These are phyloP conservation scores for Oriolus oriolus DNA, from an alignment of 2,113 vertebrate genomes.

Conservation along the genomic window DNA sequence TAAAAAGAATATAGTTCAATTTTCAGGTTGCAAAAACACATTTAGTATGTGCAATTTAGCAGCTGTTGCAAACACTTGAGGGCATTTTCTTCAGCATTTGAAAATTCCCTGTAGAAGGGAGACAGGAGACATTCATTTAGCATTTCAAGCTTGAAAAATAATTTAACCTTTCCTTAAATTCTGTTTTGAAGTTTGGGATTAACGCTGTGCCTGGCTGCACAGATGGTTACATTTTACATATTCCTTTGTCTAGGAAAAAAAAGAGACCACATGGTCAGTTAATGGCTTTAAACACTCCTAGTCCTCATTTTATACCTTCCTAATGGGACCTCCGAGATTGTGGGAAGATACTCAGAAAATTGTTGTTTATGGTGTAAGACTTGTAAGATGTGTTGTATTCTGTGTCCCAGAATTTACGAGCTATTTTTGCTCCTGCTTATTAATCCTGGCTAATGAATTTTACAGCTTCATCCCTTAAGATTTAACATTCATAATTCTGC, in stretches of 20 bases:
- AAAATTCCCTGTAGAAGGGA: not conserved
- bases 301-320: not conserved
- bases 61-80: not conserved
- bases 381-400: not conserved
- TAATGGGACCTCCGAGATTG: not conserved
- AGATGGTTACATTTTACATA: conserved; percentile 3
- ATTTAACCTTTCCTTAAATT: conserved; percentile 14
- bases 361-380: not conserved
- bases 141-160: conserved; percentile 16
- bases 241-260: not conserved
- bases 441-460: conserved; percentile 20
- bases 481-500: not conserved
- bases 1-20: not conserved
- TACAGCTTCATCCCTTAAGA: not conserved
- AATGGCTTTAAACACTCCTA: not conserved
- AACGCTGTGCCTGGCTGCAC: not conserved
- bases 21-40: not conserved
- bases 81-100: not conserved
- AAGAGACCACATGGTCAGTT: not conserved
- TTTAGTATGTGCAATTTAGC: not conserved
- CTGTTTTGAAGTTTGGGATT: not conserved
- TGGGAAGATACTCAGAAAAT: not conserved
- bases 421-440: conserved; percentile 1
- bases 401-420: not conserved
- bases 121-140: not conserved